Evolutionary conservation across 1,140 invertebrate genomes (phyloP).

Genomic region (Atopsyche davidsoni): DNA sequence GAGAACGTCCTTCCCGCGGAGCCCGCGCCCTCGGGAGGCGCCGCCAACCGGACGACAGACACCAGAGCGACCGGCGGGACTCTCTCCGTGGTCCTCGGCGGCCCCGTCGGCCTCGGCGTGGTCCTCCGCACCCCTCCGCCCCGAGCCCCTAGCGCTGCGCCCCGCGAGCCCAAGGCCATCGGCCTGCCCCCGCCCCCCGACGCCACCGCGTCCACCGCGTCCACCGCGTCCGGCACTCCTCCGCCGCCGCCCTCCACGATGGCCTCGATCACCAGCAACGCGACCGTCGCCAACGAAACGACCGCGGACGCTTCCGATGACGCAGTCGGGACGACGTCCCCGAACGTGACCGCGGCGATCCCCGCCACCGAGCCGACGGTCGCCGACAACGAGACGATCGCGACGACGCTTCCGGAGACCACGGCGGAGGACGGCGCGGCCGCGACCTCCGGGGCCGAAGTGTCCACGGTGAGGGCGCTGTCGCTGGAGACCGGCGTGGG

Average conservation of each 20-base stretch:
- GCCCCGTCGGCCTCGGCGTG: no score
- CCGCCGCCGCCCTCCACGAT: neutral
- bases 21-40: no score
- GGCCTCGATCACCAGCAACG: neutral
- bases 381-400: conserved; percentile 4
- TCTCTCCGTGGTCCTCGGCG: no score
- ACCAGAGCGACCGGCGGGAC: no score
- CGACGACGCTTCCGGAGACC: conserved; percentile 1
- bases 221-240: neutral
- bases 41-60: no score
- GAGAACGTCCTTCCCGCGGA: no score
- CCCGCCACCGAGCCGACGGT: conserved; percentile 5
- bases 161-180: no score
- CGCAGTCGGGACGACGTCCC: neutral
- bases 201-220: neutral
- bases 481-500: conserved; percentile 24
- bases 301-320: conserved; percentile 2
- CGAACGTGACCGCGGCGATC: conserved; percentile 3
- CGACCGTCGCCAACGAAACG: conserved; percentile 8
- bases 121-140: no score
- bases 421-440: conserved; percentile 4
- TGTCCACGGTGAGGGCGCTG: conserved; percentile 24
- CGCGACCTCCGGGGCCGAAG: conserved; percentile 7
- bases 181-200: no score
- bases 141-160: no score